Evolutionary conservation across 2,888 invertebrate genomes (phyloP), one percentile per base, ranked within the genome.

Genomic region (Pachycephus smyrnensis): DNA sequence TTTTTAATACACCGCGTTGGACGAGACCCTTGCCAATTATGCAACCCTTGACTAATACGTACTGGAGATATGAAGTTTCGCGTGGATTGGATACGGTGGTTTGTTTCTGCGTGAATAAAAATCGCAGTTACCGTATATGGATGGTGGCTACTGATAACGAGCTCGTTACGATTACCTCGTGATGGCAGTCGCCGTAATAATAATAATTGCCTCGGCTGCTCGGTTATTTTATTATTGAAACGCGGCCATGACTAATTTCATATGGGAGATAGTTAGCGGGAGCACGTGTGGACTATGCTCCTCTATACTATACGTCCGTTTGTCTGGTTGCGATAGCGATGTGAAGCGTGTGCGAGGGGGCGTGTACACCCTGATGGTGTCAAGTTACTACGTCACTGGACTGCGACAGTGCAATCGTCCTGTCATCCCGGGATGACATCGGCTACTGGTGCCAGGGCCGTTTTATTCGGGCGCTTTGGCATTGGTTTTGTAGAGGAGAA

Each of bases 371-470:
- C 86, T 76, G 84, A 82, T 23, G 71, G 87, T 90, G 88, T 90
- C 89, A 88, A 86, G 88, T 90, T 90, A 89, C 90, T 88, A 83
- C 85, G 85, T 85, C 85, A 86, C 86, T 83, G 85, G 81, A 85
- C 84, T 84, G 86, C 87, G 88, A 87, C 86, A 87, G 84, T 87
- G 86, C 84, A 88, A 87, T 89, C 87, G 87, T 87, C 86, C 85
- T 84, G 85, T 83, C 85, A 89, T 86, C 89, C 86, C 86, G 84
- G 82, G 78, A 33, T 31, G 32, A 15, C 12, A 31, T 30, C 71
- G 31, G 71, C 33, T 71, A 71, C 71, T 31, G 12, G 71, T 31
- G 36, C 12, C 74, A 37, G 74, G 37, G 35, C 36, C 37, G 74
- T 30, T 36, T 30, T 71, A 71, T 15, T 33, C 71, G 71, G 71